A percentile compares a stretch with the other conserved stretches of the same genome.
Conservation (phyloP, 2,797 vertebrate genomes). For the Argentina silus region DNA sequence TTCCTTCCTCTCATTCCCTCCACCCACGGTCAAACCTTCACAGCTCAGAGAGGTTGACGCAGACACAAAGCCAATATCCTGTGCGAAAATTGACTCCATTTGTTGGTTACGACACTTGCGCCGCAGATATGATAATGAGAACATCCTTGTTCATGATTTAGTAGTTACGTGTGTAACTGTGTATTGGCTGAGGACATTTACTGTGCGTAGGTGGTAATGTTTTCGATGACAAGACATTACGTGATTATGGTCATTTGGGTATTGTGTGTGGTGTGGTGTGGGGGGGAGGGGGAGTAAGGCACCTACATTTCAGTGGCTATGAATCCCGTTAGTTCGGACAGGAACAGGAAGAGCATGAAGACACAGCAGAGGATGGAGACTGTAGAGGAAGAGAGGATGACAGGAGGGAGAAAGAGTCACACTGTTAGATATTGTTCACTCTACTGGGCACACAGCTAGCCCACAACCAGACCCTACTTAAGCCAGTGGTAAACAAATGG, state of each 20-base stretch:
- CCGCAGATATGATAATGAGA: conserved; percentile 41
- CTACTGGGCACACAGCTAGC: neutral
- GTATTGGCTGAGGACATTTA: conserved; percentile 15
- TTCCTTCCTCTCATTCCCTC: conserved; percentile 58
- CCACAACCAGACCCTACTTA: no score
- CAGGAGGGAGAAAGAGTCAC: neutral
- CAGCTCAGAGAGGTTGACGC: conserved; percentile 57
- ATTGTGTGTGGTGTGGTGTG: neutral
- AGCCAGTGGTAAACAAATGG: neutral
- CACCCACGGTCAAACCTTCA: conserved; percentile 46
- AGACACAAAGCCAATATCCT: conserved; percentile 67
- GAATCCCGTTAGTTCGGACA: conserved; percentile 98
- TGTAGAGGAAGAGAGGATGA: conserved; percentile 76
- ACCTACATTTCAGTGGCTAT: conserved; percentile 99
- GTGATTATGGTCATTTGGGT: neutral
- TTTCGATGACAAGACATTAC: neutral
- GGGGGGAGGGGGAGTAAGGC: conserved; percentile 19
- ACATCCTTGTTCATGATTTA: conserved; percentile 39
- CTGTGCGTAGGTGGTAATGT: neutral
- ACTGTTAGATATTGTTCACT: no score
- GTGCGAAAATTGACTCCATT: conserved; percentile 45
- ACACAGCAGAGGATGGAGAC: conserved; percentile 98
- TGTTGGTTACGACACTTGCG: conserved; percentile 39
- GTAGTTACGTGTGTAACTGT: conserved; percentile 21
- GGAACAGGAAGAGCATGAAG: conserved; percentile 98